phyloP scores from a whole-genome alignment of 1,140 invertebrate species.

The Drosophila persimilis region DNA sequence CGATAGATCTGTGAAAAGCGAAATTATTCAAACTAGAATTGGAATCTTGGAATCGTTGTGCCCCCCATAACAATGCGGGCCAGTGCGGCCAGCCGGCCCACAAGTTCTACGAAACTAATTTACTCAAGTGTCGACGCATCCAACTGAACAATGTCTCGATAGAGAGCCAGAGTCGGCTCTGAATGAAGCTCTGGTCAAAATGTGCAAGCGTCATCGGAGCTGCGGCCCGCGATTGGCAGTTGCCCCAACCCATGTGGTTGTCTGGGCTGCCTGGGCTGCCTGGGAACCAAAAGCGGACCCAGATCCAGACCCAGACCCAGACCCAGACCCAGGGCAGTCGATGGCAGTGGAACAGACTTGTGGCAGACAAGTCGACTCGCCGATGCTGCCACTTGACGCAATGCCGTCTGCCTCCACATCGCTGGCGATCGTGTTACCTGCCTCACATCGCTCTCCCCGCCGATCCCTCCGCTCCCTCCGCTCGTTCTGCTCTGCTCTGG shows the following conservation, averaged over 20 bases:
- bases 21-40: too few relatives aligned
- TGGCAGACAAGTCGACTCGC: conserved; percentile 70
- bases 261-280: conserved; percentile 10
- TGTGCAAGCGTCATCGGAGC: conserved; percentile 42
- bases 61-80: background rate
- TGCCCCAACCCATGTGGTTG: background rate
- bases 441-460: conserved; percentile 12
- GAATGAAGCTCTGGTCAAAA: conserved; percentile 29
- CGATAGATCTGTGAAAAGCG: too few relatives aligned
- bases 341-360: conserved; percentile 49
- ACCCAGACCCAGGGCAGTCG: too few relatives aligned
- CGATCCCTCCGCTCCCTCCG: conserved; percentile 1
- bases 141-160: conserved; percentile 53
- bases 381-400: conserved; percentile 76
- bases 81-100: conserved; percentile 47
- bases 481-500: background rate
- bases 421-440: conserved; percentile 59
- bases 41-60: too few relatives aligned
- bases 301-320: background rate
- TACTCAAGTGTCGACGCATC: conserved; percentile 67
- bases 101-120: conserved; percentile 81
- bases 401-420: conserved; percentile 54
- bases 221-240: conserved; percentile 38
- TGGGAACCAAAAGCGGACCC: conserved; percentile 26
- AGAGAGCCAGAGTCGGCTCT: conserved; percentile 16